Conservation (phyloP, 2,113 vertebrate species). For the Lipophrys pholis region DNA sequence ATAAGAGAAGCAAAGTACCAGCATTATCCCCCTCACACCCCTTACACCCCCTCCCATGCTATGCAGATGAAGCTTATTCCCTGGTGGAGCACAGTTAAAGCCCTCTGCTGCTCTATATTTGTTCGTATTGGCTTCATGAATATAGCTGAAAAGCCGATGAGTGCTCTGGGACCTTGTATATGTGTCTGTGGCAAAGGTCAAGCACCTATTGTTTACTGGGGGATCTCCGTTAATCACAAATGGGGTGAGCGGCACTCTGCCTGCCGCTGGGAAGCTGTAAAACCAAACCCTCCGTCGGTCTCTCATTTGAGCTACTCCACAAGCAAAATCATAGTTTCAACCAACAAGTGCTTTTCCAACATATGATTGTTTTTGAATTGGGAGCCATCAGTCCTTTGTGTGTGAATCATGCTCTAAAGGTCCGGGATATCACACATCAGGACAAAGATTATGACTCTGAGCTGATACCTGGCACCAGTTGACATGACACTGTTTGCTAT, state of each 20-base stretch:
- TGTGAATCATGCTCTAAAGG: too few species aligned
- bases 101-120: conserved; percentile 44
- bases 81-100: conserved; percentile 12
- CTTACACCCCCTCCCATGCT: too few species aligned
- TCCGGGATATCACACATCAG: too few species aligned
- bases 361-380: too few species aligned
- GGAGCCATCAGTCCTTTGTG: too few species aligned
- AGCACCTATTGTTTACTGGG: conserved; percentile 75
- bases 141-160: conserved; percentile 71
- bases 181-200: conserved; percentile 73
- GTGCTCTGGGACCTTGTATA: conserved; percentile 62
- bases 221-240: conserved; percentile 64
- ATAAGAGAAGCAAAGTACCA: neutral
- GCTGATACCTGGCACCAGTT: too few species aligned
- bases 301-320: neutral
- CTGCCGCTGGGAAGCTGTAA: neutral
- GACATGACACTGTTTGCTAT: too few species aligned
- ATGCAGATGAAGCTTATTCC: conserved; percentile 12
- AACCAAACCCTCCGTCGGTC: neutral
- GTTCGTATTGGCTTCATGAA: conserved; percentile 64
- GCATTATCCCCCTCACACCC: neutral
- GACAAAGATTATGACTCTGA: too few species aligned
- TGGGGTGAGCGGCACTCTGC: conserved; percentile 44
- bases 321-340: neutral
- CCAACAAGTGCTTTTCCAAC: too few species aligned